phyloP scores from a whole-genome alignment of 2,113 vertebrate species.

The Trematocara macrostoma region DNA sequence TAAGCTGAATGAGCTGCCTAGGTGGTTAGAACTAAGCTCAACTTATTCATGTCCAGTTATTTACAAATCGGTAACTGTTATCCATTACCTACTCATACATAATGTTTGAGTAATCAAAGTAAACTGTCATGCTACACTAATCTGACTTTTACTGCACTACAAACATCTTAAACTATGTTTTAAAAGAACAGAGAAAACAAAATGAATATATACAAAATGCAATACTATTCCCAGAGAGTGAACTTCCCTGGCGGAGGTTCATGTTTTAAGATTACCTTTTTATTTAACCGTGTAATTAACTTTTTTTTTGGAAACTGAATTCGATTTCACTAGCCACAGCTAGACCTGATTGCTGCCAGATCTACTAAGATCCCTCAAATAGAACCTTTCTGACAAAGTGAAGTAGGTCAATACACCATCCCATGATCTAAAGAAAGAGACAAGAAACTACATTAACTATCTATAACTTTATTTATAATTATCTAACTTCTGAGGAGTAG shows the following conservation, averaged over 20 bases:
- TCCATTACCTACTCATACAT: background rate
- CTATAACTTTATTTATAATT: background rate
- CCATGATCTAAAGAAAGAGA: background rate
- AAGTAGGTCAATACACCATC: background rate
- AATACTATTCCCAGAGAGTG: background rate
- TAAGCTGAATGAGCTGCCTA: background rate
- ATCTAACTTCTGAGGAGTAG: background rate
- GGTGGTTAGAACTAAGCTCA: background rate
- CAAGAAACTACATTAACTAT: background rate
- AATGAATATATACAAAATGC: background rate
- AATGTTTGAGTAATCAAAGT: background rate
- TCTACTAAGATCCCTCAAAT: background rate
- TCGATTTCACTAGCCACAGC: background rate
- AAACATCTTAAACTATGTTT: background rate
- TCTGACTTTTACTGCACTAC: background rate
- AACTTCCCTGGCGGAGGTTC: background rate
- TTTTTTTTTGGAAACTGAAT: background rate
- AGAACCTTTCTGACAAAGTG: background rate
- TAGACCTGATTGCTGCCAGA: background rate
- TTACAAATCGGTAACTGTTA: rapidly evolving
- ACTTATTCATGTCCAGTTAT: background rate
- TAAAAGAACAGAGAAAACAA: background rate
- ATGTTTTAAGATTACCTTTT: background rate
- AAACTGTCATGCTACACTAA: background rate
- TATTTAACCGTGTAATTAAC: background rate